phyloP scores from a whole-genome alignment of 2,888 invertebrate genomes.

The Ormyrus labotus region DNA sequence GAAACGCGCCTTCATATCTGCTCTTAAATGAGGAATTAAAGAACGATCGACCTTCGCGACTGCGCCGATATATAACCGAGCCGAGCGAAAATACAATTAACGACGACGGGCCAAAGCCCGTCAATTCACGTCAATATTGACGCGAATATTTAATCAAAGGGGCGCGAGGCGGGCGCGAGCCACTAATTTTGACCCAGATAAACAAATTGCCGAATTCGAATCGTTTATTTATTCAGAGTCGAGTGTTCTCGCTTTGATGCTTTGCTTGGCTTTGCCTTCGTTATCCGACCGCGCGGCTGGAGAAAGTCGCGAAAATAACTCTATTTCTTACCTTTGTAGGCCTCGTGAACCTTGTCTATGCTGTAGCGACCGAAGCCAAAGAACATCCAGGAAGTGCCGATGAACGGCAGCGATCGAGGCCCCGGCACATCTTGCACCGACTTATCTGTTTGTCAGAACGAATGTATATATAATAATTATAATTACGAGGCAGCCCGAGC shows the following conservation, averaged over 20 bases:
- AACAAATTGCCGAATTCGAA: conserved; percentile 39
- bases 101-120: not conserved
- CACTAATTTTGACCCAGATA: conserved; percentile 51
- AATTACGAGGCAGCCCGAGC: conserved; percentile 3
- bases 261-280: not conserved
- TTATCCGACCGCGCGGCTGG: not conserved
- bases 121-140: conserved; percentile 14
- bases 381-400: conserved; percentile 90
- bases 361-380: conserved; percentile 82
- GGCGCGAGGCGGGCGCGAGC: conserved; percentile 1
- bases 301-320: not conserved
- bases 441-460: not conserved
- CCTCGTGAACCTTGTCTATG: conserved; percentile 86
- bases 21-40: conserved; percentile 67
- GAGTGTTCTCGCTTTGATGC: too few relatives aligned
- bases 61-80: not conserved
- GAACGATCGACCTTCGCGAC: conserved; percentile 14
- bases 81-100: not conserved
- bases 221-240: not conserved
- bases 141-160: not conserved
- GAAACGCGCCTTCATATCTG: conserved; percentile 77
- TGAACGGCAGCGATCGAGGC: conserved; percentile 83
- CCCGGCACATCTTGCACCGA: conserved; percentile 81
- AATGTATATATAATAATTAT: too few relatives aligned
- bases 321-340: conserved; percentile 82